Evolutionary conservation across 2,888 invertebrate genomes (phyloP).

Genomic region (Drosophila greeni): DNA sequence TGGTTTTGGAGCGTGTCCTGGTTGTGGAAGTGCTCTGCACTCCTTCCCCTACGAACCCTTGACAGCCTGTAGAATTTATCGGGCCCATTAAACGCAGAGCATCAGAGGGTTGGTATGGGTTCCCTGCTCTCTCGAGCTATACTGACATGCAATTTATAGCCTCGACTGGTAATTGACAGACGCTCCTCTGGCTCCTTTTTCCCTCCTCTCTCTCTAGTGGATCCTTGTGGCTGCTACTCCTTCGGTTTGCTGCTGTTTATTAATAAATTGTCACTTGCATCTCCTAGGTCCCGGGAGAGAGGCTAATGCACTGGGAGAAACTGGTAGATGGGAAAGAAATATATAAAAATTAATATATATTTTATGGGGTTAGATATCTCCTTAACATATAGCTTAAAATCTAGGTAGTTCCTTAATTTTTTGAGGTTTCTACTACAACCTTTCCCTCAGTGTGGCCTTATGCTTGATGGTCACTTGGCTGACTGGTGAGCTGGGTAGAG

Average conservation of each 20-base stretch:
- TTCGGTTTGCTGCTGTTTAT: constrained; percentile 55
- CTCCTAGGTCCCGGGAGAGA: constrained; percentile 27
- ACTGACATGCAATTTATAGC: constrained; percentile 70
- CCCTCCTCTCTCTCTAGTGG: not conserved
- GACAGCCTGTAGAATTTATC: constrained; percentile 64
- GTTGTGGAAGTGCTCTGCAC: not conserved
- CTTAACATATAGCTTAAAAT: too few species aligned
- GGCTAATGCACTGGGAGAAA: not conserved
- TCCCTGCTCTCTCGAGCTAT: constrained; percentile 26
- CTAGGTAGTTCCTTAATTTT: not conserved
- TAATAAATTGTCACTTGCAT: constrained; percentile 73
- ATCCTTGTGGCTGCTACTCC: constrained; percentile 23
- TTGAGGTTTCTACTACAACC: too few species aligned
- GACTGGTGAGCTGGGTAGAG: constrained; percentile 10
- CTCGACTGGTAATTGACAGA: constrained; percentile 62
- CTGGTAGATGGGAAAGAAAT: too few species aligned
- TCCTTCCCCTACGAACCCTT: constrained; percentile 19
- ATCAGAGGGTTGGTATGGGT: too few species aligned
- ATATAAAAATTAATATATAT: too few species aligned
- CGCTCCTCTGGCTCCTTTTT: constrained; percentile 9
- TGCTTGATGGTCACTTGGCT: constrained; percentile 40
- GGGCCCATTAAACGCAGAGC: constrained; percentile 69
- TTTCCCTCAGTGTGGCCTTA: constrained; percentile 26
- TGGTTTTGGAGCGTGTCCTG: not conserved
- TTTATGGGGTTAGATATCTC: too few species aligned